Conservation (phyloP, 2,888 invertebrate genomes). For the Chrysolina haemoptera region DNA sequence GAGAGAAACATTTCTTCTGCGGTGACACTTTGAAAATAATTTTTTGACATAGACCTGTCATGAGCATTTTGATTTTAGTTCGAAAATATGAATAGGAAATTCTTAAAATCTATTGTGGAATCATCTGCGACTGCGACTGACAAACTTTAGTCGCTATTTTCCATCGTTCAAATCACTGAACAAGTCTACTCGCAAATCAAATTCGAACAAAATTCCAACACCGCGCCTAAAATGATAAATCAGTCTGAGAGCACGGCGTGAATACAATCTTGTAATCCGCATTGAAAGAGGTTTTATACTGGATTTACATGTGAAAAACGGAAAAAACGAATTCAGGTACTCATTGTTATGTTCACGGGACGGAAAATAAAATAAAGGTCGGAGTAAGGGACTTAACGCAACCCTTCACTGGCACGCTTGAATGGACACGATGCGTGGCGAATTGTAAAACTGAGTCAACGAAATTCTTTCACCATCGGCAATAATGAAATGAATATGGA, state of each 20-base stretch:
- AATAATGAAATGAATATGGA: background rate
- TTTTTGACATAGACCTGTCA: no score
- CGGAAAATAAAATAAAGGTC: slow-evolving; percentile 15
- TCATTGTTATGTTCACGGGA: slow-evolving; percentile 17
- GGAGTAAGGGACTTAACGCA: slow-evolving; percentile 7
- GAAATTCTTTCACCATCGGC: background rate
- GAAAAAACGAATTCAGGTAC: slow-evolving; percentile 27
- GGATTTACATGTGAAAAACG: slow-evolving; percentile 38
- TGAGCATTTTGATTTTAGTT: no score
- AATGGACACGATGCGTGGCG: background rate
- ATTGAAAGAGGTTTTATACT: slow-evolving; percentile 38
- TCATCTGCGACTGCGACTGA: no score
- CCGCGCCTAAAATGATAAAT: slow-evolving; percentile 39
- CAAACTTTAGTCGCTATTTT: no score
- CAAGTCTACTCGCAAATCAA: slow-evolving; percentile 43
- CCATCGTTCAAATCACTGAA: slow-evolving; percentile 14
- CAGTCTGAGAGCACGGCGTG: slow-evolving; percentile 41
- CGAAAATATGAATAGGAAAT: no score
- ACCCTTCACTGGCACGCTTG: slow-evolving; percentile 14
- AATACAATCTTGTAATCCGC: slow-evolving; percentile 44
- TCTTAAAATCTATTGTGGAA: no score
- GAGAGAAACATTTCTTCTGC: no score
- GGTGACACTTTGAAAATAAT: no score
- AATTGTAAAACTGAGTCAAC: background rate
- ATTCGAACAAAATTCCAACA: slow-evolving; percentile 38